Conservation (phyloP, 1,140 invertebrate species). For the Bombus picipes region DNA sequence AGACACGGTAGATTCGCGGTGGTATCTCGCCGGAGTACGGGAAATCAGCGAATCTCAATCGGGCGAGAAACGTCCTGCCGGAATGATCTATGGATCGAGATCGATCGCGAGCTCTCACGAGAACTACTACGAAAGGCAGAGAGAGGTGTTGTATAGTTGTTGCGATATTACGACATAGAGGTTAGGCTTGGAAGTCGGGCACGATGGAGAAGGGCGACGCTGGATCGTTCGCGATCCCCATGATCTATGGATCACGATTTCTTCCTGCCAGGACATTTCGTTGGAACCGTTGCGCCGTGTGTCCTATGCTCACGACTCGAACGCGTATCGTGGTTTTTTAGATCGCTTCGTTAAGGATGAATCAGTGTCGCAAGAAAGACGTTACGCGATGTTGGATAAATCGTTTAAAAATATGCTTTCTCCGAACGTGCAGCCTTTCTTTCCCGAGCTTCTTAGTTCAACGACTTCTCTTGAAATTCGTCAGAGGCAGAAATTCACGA, state of each 20-base stretch:
- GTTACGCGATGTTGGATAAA: too few relatives aligned
- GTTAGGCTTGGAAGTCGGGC: neutral
- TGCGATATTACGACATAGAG: conserved; percentile 58
- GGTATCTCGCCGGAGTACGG: neutral
- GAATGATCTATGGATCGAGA: conserved; percentile 55
- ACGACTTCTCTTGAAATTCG: too few relatives aligned
- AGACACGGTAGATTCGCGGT: too few relatives aligned
- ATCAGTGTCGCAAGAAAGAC: neutral
- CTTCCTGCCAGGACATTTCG: conserved; percentile 49
- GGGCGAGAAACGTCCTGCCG: conserved; percentile 40
- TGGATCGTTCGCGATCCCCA: conserved; percentile 55
- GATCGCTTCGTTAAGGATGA: neutral
- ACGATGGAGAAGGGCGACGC: conserved; percentile 22
- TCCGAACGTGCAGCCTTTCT: too few relatives aligned
- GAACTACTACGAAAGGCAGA: neutral
- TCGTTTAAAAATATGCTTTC: too few relatives aligned
- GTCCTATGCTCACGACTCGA: conserved; percentile 17
- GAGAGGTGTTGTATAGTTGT: conserved; percentile 33
- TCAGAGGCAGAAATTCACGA: too few relatives aligned
- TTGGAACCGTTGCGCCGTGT: neutral
- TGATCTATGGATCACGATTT: conserved; percentile 74
- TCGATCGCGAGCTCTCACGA: conserved; percentile 27
- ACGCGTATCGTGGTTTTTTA: conserved; percentile 24
- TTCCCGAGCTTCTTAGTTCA: too few relatives aligned
- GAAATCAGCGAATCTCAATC: conserved; percentile 50